A percentile compares a stretch with the other conserved stretches of the same genome.
Evolutionary conservation across 2,888 invertebrate species (phyloP).

Genomic region (Perdita meconis): DNA sequence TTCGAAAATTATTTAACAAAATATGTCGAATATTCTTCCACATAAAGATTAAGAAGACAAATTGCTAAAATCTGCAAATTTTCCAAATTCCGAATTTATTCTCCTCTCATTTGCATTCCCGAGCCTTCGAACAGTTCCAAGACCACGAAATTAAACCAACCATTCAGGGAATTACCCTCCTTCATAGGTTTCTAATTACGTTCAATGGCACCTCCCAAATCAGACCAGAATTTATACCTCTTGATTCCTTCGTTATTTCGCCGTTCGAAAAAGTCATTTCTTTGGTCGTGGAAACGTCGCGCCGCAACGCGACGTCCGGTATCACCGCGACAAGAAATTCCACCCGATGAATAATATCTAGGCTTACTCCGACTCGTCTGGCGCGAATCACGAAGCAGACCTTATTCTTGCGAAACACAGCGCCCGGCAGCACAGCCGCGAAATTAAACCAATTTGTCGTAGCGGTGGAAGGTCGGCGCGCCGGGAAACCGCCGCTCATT

Average conservation of each 20-base stretch:
- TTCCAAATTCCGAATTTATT: constrained; percentile 8
- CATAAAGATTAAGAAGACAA: too few species aligned
- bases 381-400: constrained; percentile 5
- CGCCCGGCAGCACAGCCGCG: constrained; percentile 36
- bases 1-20: too few species aligned
- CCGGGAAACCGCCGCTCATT: constrained; percentile 59
- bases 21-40: too few species aligned
- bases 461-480: constrained; percentile 30
- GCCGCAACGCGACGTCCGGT: background rate
- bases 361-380: constrained; percentile 13
- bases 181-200: constrained; percentile 55
- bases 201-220: constrained; percentile 34
- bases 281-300: background rate
- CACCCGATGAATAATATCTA: constrained; percentile 13
- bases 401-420: constrained; percentile 43
- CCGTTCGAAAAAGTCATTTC: background rate
- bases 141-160: constrained; percentile 43
- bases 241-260: constrained; percentile 7
- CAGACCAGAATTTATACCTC: constrained; percentile 16
- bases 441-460: constrained; percentile 67
- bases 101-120: background rate
- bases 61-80: too few species aligned
- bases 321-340: background rate
- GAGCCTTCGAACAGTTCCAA: background rate
- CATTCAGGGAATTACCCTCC: constrained; percentile 31